phyloP scores from a whole-genome alignment of 2,888 invertebrate species.

The Operophtera brumata region DNA sequence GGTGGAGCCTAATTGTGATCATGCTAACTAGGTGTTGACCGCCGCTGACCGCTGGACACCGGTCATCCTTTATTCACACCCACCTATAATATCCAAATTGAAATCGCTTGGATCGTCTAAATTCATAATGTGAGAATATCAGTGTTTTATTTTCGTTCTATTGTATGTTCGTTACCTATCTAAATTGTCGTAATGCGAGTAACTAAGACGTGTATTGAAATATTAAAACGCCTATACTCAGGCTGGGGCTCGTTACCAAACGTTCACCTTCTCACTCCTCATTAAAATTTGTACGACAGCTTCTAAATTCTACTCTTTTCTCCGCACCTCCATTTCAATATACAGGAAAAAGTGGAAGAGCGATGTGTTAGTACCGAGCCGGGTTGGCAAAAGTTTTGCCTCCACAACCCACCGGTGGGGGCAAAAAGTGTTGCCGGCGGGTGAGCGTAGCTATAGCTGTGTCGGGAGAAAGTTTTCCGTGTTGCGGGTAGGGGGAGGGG shows the following conservation, averaged over 20 bases:
- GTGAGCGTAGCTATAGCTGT: constrained; percentile 75
- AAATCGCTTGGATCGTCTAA: not conserved
- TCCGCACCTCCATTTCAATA: constrained; percentile 80
- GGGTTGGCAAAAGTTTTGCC: constrained; percentile 78
- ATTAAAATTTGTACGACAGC: constrained; percentile 80
- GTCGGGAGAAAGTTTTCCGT: constrained; percentile 80
- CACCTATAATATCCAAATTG: constrained; percentile 22
- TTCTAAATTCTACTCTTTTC: constrained; percentile 80
- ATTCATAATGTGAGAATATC: not conserved
- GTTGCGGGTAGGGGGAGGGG: constrained; percentile 70
- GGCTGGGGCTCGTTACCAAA: constrained; percentile 59
- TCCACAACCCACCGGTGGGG: constrained; percentile 67
- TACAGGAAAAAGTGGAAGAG: constrained; percentile 81
- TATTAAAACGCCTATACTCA: constrained; percentile 59
- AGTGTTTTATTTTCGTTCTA: constrained; percentile 3
- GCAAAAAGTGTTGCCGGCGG: constrained; percentile 80
- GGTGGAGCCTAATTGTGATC: constrained; percentile 68
- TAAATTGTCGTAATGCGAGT: constrained; percentile 37
- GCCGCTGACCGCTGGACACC: constrained; percentile 43
- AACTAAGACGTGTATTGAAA: constrained; percentile 45
- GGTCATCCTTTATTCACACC: constrained; percentile 53
- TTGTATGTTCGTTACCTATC: constrained; percentile 18
- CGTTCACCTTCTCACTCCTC: constrained; percentile 73
- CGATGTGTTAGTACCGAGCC: constrained; percentile 76
- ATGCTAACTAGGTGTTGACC: constrained; percentile 62